Conservation (phyloP, 1,140 invertebrate genomes). For the Archivesica marissinica region DNA sequence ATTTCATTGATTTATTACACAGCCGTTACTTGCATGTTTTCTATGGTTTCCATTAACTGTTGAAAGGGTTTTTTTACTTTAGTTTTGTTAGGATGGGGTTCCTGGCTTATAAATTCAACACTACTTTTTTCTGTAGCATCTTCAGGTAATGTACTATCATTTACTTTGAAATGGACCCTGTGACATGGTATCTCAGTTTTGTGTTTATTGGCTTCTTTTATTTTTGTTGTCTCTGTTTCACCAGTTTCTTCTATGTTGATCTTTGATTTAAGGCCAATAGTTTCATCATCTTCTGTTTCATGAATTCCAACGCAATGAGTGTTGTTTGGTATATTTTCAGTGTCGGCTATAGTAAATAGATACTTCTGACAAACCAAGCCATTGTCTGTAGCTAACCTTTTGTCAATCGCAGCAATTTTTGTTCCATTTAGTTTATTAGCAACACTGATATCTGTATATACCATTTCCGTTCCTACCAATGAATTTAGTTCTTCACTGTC, state of each 20-base stretch:
- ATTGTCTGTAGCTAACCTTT: neutral
- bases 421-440: neutral
- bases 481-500: neutral
- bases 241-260: neutral
- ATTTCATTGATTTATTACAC: no score
- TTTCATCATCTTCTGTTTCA: no score
- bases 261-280: no score
- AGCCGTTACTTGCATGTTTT: neutral
- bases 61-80: no score
- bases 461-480: neutral
- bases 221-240: neutral
- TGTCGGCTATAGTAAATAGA: neutral
- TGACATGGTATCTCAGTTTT: neutral
- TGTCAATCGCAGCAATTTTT: neutral
- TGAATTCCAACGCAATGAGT: no score
- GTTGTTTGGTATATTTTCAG: neutral
- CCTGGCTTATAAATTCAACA: no score
- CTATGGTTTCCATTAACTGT: neutral
- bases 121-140: neutral
- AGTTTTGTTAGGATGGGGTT: no score
- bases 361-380: conserved; percentile 19
- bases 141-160: no score
- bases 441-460: neutral
- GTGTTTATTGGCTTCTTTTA: neutral
- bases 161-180: conserved; percentile 13